Percentiles rank a stretch among this genome's conserved stretches.
These are phyloP conservation scores for Ladona fulva DNA, from an alignment of 1,140 invertebrate genomes.

Conservation along the genomic window DNA sequence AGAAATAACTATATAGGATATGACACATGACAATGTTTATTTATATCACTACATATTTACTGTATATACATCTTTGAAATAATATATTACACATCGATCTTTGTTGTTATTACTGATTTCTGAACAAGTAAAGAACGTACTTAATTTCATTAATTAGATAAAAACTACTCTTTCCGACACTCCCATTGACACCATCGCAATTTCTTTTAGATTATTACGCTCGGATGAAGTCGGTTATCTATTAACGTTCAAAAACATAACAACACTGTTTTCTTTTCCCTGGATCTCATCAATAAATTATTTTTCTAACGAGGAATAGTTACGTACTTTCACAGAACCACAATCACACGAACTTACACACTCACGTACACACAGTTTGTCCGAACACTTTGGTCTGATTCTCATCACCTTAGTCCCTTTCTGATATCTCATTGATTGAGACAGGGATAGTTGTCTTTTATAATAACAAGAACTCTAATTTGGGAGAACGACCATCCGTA, in stretches of 20 bases:
- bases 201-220: no score
- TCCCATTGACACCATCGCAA: no score
- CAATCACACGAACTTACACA: not conserved
- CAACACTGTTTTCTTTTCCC: no score
- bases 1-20: not conserved
- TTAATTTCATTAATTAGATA: no score
- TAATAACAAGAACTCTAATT: no score
- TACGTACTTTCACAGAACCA: not conserved
- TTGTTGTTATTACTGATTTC: not conserved
- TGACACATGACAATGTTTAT: not conserved
- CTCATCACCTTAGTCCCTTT: not conserved
- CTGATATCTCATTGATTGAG: no score
- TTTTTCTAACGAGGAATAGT: not conserved
- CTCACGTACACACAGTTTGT: not conserved
- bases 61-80: constrained; percentile 1
- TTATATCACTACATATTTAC: not conserved
- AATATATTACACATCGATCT: not conserved
- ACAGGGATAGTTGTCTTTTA: no score
- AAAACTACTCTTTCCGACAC: no score
- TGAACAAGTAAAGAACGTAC: no score
- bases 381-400: not conserved
- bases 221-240: no score
- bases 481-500: no score
- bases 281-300: constrained; percentile 6
- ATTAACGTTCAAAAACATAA: no score